A percentile compares a stretch with the other conserved stretches of the same genome.
Evolutionary conservation across 2,888 invertebrate genomes (phyloP).

Genomic region (Hipparchia sbordonii): DNA sequence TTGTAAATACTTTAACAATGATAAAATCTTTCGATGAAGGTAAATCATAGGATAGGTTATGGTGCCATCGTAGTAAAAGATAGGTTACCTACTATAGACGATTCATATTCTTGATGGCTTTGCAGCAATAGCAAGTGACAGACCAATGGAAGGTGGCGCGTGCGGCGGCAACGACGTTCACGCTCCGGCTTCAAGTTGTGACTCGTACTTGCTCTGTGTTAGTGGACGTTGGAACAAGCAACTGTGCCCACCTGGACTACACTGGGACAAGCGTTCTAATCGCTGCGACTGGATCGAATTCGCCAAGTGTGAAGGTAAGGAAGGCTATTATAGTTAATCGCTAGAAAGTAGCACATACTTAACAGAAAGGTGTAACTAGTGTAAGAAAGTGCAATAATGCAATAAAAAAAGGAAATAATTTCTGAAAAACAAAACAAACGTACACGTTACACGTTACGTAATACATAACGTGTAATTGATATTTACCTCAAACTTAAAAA

Average conservation of each 20-base stretch:
- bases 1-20: no score
- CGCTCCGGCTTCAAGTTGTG: constrained; percentile 86
- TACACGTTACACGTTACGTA: no score
- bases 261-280: constrained; percentile 88
- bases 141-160: constrained; percentile 48
- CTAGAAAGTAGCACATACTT: background rate
- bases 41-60: background rate
- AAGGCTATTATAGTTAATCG: background rate
- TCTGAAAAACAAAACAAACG: no score
- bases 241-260: constrained; percentile 89
- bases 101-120: background rate
- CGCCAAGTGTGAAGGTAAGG: constrained; percentile 85
- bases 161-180: constrained; percentile 59
- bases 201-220: constrained; percentile 89
- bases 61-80: background rate
- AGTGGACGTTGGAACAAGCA: constrained; percentile 87
- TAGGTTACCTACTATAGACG: background rate
- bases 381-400: no score
- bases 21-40: no score
- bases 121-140: constrained; percentile 22
- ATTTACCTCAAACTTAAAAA: background rate
- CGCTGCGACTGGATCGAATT: constrained; percentile 92
- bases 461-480: no score
- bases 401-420: no score
- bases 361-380: background rate